Percentiles rank a stretch among this genome's conserved stretches.
phyloP scores from a whole-genome alignment of 2,888 invertebrate species.

The Corbicula japonica region DNA sequence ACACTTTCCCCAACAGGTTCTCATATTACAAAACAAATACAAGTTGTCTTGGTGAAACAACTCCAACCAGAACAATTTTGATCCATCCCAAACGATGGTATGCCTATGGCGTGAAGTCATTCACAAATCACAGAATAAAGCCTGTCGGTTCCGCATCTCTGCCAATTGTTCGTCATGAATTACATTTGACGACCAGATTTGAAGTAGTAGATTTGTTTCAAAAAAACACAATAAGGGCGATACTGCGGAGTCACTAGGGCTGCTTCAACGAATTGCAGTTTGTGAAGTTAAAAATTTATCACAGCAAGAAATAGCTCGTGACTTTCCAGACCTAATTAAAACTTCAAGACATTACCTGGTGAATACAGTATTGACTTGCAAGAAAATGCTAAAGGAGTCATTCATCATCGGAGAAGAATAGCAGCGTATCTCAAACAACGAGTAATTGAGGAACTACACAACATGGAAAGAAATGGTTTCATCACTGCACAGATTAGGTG shows the following conservation, averaged over 20 bases:
- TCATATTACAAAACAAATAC: too few relatives aligned
- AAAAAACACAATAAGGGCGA: constrained; percentile 22
- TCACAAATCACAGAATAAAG: not conserved
- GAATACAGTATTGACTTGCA: constrained; percentile 34
- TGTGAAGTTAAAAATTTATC: not conserved
- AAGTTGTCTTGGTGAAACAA: too few relatives aligned
- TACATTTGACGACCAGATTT: too few relatives aligned
- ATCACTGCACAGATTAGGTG: constrained; percentile 67
- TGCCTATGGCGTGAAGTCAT: not conserved
- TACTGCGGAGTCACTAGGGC: constrained; percentile 6
- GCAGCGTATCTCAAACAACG: not conserved
- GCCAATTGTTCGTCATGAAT: too few relatives aligned
- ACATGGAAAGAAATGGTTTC: not conserved
- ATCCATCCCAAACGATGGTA: too few relatives aligned
- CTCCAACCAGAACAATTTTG: too few relatives aligned
- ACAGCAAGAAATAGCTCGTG: not conserved
- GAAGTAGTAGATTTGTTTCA: constrained; percentile 11
- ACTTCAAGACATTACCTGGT: constrained; percentile 47
- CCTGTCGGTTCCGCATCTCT: not conserved
- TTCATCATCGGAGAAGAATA: constrained; percentile 35
- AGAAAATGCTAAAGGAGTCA: constrained; percentile 26
- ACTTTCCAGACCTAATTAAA: constrained; percentile 1
- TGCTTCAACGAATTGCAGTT: not conserved
- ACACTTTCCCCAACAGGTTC: too few relatives aligned
- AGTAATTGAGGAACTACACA: not conserved